These are phyloP conservation scores for Siniperca knerii DNA, from an alignment of 2,113 vertebrate genomes.

Conservation along the genomic window DNA sequence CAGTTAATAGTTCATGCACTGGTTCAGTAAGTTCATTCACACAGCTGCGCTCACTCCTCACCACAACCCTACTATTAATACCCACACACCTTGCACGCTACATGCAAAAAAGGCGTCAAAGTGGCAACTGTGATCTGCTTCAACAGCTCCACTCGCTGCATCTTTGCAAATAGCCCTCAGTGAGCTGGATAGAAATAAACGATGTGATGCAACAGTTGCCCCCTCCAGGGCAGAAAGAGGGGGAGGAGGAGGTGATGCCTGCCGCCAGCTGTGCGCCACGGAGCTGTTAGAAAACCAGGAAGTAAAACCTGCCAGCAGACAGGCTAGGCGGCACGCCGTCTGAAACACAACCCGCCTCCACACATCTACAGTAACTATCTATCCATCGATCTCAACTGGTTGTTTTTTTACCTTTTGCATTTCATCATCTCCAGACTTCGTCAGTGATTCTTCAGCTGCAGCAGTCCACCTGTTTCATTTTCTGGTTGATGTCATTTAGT, in stretches of 20 bases:
- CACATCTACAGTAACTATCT: background rate
- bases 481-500: background rate
- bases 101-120: constrained; percentile 56
- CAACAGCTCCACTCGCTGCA: constrained; percentile 7
- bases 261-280: constrained; percentile 43
- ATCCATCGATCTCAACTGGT: background rate
- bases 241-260: background rate
- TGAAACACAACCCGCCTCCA: constrained; percentile 11
- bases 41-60: constrained; percentile 61
- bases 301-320: constrained; percentile 51
- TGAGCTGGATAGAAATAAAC: background rate
- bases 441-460: background rate
- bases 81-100: background rate
- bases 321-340: background rate
- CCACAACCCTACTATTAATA: constrained; percentile 67
- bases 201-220: constrained; percentile 17
- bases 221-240: background rate
- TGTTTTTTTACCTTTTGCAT: background rate
- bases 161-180: background rate
- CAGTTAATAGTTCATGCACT: background rate
- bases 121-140: constrained; percentile 34
- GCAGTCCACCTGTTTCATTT: background rate
- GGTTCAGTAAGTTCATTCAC: constrained; percentile 61
- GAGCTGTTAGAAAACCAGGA: constrained; percentile 64
- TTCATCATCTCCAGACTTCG: background rate